These are phyloP conservation scores for Epistrophella euchroma DNA, from an alignment of 2,888 invertebrate species.

Conservation along the genomic window DNA sequence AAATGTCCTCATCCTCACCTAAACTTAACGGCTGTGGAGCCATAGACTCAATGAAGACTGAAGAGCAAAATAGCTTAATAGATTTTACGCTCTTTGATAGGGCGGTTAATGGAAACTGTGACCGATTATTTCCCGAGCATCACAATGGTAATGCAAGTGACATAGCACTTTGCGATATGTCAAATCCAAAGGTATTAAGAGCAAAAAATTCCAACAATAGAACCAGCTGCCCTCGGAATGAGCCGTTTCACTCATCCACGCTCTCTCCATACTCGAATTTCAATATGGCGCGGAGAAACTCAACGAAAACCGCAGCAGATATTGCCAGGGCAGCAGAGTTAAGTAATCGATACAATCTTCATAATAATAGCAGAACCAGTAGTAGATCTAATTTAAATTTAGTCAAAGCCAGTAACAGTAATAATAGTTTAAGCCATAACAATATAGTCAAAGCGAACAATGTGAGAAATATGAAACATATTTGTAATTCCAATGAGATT, in stretches of 20 bases:
- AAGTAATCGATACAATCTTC: conserved; percentile 67
- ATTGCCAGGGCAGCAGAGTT: conserved; percentile 59
- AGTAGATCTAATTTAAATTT: conserved; percentile 76
- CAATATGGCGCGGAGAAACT: conserved; percentile 62
- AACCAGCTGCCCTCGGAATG: conserved; percentile 78
- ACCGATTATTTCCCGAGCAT: conserved; percentile 15
- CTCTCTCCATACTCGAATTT: conserved; percentile 79
- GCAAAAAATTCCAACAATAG: conserved; percentile 57
- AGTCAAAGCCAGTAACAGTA: conserved; percentile 76
- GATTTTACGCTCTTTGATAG: conserved; percentile 60
- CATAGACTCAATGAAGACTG: conserved; percentile 71
- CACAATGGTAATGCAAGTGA: conserved; percentile 59
- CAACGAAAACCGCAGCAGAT: conserved; percentile 65
- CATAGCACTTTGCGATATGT: conserved; percentile 54
- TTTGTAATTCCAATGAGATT: conserved; percentile 76
- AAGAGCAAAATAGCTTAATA: conserved; percentile 72
- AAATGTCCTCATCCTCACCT: conserved; percentile 82
- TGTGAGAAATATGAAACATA: conserved; percentile 81
- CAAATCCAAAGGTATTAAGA: conserved; percentile 44
- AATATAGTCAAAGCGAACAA: conserved; percentile 80
- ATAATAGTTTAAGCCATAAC: conserved; percentile 78
- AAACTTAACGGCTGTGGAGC: conserved; percentile 80
- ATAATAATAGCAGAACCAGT: conserved; percentile 75
- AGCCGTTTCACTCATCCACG: conserved; percentile 76
- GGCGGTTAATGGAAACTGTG: conserved; percentile 71